Evolutionary conservation across 2,797 vertebrate species (phyloP).

Genomic region (Acanthiza pusilla): DNA sequence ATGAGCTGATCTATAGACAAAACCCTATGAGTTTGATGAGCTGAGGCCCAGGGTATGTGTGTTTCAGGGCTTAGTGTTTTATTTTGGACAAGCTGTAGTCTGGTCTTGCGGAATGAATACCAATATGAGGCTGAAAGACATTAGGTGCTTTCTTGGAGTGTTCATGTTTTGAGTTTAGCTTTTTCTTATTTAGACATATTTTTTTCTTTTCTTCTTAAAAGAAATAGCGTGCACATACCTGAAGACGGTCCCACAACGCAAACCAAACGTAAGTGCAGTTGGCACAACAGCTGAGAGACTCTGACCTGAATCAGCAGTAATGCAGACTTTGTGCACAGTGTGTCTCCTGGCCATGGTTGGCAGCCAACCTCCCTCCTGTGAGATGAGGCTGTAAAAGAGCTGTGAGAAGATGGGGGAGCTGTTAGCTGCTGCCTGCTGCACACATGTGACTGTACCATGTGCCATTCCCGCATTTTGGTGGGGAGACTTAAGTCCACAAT

Average conservation of each 20-base stretch:
- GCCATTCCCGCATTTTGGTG: neutral
- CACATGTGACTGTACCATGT: rapidly evolving
- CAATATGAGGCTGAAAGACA: neutral
- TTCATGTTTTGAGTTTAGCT: neutral
- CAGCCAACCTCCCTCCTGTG: neutral
- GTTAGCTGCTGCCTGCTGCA: neutral
- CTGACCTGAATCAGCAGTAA: neutral
- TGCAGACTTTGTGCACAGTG: neutral
- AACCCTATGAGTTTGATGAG: neutral
- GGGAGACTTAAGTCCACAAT: neutral
- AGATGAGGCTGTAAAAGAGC: neutral
- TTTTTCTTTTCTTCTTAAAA: neutral
- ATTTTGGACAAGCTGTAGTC: neutral
- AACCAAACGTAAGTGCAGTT: neutral
- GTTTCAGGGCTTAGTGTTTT: neutral
- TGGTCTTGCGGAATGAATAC: neutral
- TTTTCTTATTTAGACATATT: neutral
- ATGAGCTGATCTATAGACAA: neutral
- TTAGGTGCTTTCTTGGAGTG: neutral
- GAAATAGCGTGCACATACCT: neutral
- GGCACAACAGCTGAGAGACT: neutral
- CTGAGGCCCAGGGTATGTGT: neutral
- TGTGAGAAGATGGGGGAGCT: neutral
- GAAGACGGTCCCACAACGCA: neutral
- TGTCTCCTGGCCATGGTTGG: neutral